Evolutionary conservation across 2,888 invertebrate genomes (phyloP), one percentile per base, ranked within the genome.

Genomic region (Lamellibrachia columna): DNA sequence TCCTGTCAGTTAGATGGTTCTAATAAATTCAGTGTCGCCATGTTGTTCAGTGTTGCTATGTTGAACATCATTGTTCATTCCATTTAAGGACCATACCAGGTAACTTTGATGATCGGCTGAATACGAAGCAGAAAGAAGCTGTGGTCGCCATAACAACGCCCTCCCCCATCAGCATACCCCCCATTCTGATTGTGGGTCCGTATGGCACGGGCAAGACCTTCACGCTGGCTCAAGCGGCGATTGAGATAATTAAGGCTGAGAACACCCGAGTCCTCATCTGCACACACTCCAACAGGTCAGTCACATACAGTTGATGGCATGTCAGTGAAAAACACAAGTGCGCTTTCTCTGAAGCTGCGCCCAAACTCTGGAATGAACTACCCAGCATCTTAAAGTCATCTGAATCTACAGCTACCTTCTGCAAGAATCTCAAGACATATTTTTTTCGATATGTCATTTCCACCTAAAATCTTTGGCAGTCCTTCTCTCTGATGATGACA

Each of bases 181-280:
- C 96, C 11, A 93, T 96, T 40, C 94, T 96, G 75, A 94, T 96
- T 90, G 95, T 96, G n/a, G 96, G 96, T 1, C 98, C 98, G 0
- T 98, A 98, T 96, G 98, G 98, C n/a, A 98, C 94, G 15, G 94
- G 94, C 15, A 98, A 98, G 96, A 98, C 98, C 0, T 98, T 98
- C 95, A 98, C 98, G 0, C 96, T 98, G 94, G 98, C 98, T 0
- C 96, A 96, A 95, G 98, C 98, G 0, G 97, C 98, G 90, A 97
- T 97, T 95, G 97, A 98, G 95, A 97, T 98, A 90, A 96, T 98
- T 58, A 96, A 97, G 11, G 97, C 98, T 95, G 97, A 97, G 0
- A 97, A 97, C 52, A 97, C 98, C 53, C 97, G 98, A 95, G 97
- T 98, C 92, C 97, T 98, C 93, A 98, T 98, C 92, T 98, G 98